phyloP scores from a whole-genome alignment of 2,797 vertebrate species.

The Heterohyrax brucei region DNA sequence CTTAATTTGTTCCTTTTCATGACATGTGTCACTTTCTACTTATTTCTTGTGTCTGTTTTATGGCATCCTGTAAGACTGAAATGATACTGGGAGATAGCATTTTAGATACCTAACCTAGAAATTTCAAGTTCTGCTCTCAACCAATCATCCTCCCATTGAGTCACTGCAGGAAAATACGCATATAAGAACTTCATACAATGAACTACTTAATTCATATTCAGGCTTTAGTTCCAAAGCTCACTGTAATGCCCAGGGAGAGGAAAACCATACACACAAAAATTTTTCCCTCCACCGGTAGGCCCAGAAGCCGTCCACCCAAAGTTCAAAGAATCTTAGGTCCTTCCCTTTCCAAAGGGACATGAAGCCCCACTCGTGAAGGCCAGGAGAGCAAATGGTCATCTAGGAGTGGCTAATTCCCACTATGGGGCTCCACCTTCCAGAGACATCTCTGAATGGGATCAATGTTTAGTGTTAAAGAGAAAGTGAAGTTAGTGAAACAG shows the following conservation, averaged over 20 bases:
- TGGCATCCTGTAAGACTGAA: conserved; percentile 2
- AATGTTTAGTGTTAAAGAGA: neutral
- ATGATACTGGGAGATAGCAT: neutral
- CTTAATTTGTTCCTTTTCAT: conserved; percentile 33
- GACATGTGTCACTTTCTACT: neutral
- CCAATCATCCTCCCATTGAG: neutral
- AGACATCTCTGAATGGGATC: neutral
- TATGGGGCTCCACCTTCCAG: neutral
- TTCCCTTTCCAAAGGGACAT: neutral
- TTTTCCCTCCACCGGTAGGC: neutral
- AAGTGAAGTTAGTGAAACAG: neutral
- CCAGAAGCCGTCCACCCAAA: neutral
- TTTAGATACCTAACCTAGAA: conserved; percentile 42
- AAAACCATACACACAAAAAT: conserved; percentile 6
- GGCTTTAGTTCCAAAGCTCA: neutral
- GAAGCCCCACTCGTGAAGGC: neutral
- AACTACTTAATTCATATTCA: conserved; percentile 10
- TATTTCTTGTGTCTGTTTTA: neutral
- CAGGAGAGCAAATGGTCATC: neutral
- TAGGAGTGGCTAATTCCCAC: conserved; percentile 40
- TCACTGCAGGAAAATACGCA: neutral
- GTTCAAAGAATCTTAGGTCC: neutral
- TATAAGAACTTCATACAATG: neutral
- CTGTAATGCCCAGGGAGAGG: neutral
- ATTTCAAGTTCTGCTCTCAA: conserved; percentile 14